phyloP scores from a whole-genome alignment of 2,888 invertebrate species.

The Drosophila algonquin region DNA sequence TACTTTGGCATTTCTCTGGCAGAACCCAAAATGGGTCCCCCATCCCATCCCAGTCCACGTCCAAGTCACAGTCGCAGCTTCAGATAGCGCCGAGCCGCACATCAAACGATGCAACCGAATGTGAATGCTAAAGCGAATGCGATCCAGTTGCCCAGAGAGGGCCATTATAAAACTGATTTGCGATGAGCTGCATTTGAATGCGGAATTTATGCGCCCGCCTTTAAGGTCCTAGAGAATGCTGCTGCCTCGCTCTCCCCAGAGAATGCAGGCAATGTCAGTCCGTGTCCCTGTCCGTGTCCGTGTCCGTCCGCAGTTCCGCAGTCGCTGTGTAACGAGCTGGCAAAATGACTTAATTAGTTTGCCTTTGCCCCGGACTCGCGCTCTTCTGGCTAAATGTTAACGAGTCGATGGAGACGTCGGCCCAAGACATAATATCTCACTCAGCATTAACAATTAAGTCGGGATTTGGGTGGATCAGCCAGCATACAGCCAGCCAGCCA shows the following conservation, averaged over 20 bases:
- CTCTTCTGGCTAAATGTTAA: conserved; percentile 47
- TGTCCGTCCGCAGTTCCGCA: conserved; percentile 16
- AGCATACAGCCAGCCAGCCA: conserved; percentile 38
- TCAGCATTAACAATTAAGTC: conserved; percentile 67
- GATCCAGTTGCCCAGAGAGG: conserved; percentile 9
- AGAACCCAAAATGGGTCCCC: conserved; percentile 17
- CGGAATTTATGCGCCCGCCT: conserved; percentile 64
- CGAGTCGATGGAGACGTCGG: conserved; percentile 43
- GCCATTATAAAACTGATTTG: conserved; percentile 77
- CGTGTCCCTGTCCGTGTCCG: neutral
- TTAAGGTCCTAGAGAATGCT: conserved; percentile 31
- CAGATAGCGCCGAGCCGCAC: conserved; percentile 40
- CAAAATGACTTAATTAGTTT: conserved; percentile 76
- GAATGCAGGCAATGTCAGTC: neutral
- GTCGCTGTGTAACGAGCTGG: conserved; percentile 68
- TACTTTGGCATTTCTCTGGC: conserved; percentile 15
- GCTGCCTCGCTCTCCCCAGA: conserved; percentile 2
- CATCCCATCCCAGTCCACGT: neutral
- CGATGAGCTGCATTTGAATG: conserved; percentile 47
- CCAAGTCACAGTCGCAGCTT: neutral
- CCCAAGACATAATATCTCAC: conserved; percentile 67
- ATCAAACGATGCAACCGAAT: conserved; percentile 41
- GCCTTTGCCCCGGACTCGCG: conserved; percentile 24
- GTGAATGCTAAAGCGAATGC: neutral
- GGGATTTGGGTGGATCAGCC: conserved; percentile 39